Base-by-base conservation (phyloP, 2,888 invertebrate species). In the Drosophila imparisetae region DNA sequence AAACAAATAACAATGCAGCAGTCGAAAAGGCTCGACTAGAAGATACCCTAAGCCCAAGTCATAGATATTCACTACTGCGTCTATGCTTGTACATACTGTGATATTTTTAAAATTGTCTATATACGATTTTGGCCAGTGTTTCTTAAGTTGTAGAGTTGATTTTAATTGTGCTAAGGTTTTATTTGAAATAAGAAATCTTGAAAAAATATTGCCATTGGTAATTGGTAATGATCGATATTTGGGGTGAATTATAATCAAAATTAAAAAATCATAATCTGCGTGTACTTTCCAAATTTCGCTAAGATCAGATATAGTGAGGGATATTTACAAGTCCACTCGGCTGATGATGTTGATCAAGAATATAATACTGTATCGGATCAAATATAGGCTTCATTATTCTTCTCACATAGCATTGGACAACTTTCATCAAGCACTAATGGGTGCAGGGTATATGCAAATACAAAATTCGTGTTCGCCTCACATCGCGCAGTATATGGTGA, bases 401-500 rank as follows among this genome's bases (percentile, higher is more conserved):
- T 1, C 21, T 24, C 4, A 45, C 45, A 24, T 24, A 4, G 15
- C 45, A 24, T 15, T 45, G 7, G 15, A 8, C 4, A 15, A 24
- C 45, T 45, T 45, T 24, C 45, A 45, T 45, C 8, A 45, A 45
- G 15, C 24, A 45, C 24, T 45, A 24, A 45, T 45, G 24, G 24
- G 24, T 24, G 24, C 45, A 24, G 24, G 45, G 45, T 45, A 45
- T 45, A 45, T 59, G 54, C 30, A 63, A 54, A 55, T 52, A 66
- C 29, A 7, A 85, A 85, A 71, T 66, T 68, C 74, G 45, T 61
- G 65, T 72, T 78, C 61, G 50, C 54, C 29, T 38, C 24, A 15
- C 8, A 45, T 7, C n/a, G 15, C 29, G 21, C 49, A 58, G 13
- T 15, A 21, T n/a, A 21, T 30, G 24, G 53, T 32, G n/a, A 27